Base-by-base conservation (phyloP, 2,888 invertebrate genomes). In the Nymphalis urticae region DNA sequence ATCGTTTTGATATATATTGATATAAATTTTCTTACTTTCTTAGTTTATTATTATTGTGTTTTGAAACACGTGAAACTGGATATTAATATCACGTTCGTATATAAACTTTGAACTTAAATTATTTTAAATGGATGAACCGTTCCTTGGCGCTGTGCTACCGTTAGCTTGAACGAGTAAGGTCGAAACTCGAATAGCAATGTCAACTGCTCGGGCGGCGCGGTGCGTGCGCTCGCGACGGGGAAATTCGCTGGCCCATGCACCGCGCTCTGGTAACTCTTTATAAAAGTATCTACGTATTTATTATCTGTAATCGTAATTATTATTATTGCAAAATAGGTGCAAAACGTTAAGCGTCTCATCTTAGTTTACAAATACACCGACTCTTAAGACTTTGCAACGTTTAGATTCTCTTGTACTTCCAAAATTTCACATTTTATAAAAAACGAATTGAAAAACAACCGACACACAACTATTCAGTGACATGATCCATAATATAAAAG, bases 241-340 rank as follows among this genome's bases (percentile, higher is more conserved):
- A 86, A 88, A 63, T 74, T 79, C 85, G 81, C 84, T 77, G 79
- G 79, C 79, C 66, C 85, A 76, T 82, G 75, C 82, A 78, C 78
- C 83, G 79, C 84, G 73, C 80, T 62, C 66, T 63, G 59, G 67
- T 64, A 72, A 64, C 71, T 75, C 70, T 75, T 79, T 81, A 83
- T 76, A 84, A 86, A 88, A 86, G 80, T 85, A 88, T 85, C 85
- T 89, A 89, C 83, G 83, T 87, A 86, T 85, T 84, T 80, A 79
- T 83, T 85, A 85, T 85, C 80, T 84, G 84, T 88, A 84, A 86
- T 79, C 82, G 54, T 56, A 56, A 84, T 88, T 87, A 85, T 87
- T 88, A 85, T 89, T 90, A 89, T 90, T 91, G 90, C 90, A 89
- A 89, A 91, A 90, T 86, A 89, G 87, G 92, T 92, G 92, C 92